Evolutionary conservation across 2,797 vertebrate genomes (phyloP).

Genomic region (Leptodactylus fallax): DNA sequence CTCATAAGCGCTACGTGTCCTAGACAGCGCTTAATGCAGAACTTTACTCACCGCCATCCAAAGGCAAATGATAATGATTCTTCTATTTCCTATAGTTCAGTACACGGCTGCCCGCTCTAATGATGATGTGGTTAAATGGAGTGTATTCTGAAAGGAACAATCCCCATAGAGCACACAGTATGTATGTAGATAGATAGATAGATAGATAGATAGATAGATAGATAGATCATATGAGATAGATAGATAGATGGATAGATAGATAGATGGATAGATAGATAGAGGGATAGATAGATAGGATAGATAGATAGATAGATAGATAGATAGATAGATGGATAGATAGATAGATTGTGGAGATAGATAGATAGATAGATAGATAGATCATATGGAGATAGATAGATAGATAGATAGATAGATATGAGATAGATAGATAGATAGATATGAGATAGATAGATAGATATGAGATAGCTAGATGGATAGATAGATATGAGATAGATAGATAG

Average conservation of each 20-base stretch:
- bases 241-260: not conserved
- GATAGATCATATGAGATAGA: not conserved
- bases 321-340: not conserved
- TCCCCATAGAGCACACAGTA: not conserved
- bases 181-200: not conserved
- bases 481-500: no score
- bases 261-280: not conserved
- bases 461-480: no score
- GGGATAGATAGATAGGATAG: not conserved
- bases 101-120: not conserved
- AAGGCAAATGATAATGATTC: conserved; percentile 20
- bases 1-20: not conserved
- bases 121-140: conserved; percentile 3
- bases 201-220: not conserved
- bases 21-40: conserved; percentile 32
- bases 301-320: not conserved
- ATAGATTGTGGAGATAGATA: not conserved
- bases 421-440: not conserved
- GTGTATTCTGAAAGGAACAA: not conserved
- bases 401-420: not conserved
- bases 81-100: conserved; percentile 16
- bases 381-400: not conserved
- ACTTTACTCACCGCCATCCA: not conserved
- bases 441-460: no score
- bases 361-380: not conserved